phyloP scores from a whole-genome alignment of 2,797 vertebrate species.

The Sciaenops ocellatus region DNA sequence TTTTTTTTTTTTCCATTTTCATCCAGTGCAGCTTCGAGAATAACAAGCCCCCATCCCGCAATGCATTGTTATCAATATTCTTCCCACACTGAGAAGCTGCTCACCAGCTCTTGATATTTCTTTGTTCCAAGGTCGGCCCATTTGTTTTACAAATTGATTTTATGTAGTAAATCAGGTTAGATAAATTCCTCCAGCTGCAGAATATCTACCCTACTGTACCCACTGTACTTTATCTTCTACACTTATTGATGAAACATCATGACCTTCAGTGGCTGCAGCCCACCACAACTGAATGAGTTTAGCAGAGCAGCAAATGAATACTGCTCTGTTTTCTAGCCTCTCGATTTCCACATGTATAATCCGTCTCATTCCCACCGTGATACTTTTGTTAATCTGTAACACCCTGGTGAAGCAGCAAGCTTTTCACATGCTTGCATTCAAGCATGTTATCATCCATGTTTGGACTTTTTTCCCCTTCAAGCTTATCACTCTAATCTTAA shows the following conservation, averaged over 20 bases:
- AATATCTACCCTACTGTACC: constrained; percentile 53
- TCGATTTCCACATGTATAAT: constrained; percentile 68
- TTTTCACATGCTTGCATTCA: constrained; percentile 54
- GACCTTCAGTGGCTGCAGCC: constrained; percentile 63
- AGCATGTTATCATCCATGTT: constrained; percentile 30
- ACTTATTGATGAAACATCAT: constrained; percentile 72
- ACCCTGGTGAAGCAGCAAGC: constrained; percentile 47
- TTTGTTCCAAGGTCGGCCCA: constrained; percentile 73
- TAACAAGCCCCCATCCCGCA: constrained; percentile 10
- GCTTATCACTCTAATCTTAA: constrained; percentile 52
- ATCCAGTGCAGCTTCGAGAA: constrained; percentile 23
- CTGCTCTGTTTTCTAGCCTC: constrained; percentile 55
- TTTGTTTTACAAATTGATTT: constrained; percentile 77
- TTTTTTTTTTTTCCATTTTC: constrained; percentile 31
- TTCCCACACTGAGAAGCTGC: constrained; percentile 50
- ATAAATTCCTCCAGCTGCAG: constrained; percentile 57
- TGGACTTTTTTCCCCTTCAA: constrained; percentile 18
- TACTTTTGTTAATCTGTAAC: constrained; percentile 62
- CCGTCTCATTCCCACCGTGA: constrained; percentile 54
- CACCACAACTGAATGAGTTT: constrained; percentile 46
- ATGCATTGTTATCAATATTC: constrained; percentile 58
- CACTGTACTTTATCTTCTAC: constrained; percentile 66
- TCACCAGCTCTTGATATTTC: constrained; percentile 46
- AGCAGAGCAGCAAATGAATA: constrained; percentile 59
- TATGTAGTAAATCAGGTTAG: constrained; percentile 63